These are phyloP conservation scores for Orgyia antiqua DNA, from an alignment of 2,888 invertebrate genomes.

Conservation along the genomic window DNA sequence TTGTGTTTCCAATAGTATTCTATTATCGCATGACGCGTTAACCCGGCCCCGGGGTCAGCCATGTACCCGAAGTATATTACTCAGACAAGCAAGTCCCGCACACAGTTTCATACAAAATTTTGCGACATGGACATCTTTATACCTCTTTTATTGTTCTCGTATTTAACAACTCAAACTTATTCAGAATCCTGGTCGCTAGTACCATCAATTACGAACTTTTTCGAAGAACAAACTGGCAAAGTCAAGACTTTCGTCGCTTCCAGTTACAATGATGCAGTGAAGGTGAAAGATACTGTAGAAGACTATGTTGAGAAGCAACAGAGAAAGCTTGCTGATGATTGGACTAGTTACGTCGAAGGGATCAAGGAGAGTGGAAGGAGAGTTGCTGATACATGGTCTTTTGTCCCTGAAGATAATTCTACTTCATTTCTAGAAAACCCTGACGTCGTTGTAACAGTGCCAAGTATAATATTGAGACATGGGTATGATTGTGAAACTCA, in stretches of 20 bases:
- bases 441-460: conserved; percentile 51
- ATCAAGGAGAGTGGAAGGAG: conserved; percentile 42
- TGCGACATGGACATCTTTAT: conserved; percentile 26
- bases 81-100: conserved; percentile 13
- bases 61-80: conserved; percentile 26
- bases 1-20: conserved; percentile 13
- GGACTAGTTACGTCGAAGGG: conserved; percentile 45
- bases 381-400: conserved; percentile 42
- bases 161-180: conserved; percentile 10
- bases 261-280: conserved; percentile 30
- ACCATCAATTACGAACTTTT: conserved; percentile 19
- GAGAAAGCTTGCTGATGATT: conserved; percentile 38
- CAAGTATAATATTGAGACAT: conserved; percentile 61
- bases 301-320: conserved; percentile 48
- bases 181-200: conserved; percentile 23
- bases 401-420: conserved; percentile 32
- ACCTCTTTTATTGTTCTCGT: conserved; percentile 12
- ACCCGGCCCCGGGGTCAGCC: conserved; percentile 37
- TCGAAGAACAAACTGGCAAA: conserved; percentile 30
- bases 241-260: conserved; percentile 37
- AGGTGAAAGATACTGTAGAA: conserved; percentile 42
- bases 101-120: conserved; percentile 22
- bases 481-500: conserved; percentile 86
- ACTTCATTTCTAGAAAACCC: conserved; percentile 42
- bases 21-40: conserved; percentile 32